Base-by-base conservation (phyloP, 2,888 invertebrate genomes). In the Fabriciana adippe region DNA sequence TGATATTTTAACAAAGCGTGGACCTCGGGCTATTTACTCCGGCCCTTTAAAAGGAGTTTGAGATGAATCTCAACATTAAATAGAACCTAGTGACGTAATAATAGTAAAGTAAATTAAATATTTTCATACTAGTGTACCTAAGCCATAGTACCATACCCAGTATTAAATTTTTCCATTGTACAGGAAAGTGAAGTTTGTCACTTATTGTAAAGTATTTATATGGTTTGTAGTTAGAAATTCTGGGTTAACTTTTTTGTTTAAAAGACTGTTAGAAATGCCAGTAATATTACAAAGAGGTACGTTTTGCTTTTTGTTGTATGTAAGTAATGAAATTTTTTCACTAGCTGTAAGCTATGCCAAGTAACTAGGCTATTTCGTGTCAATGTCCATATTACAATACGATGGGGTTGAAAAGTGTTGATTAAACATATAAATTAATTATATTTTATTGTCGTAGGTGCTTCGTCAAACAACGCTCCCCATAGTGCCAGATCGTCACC, bases 391-490 rank as follows among this genome's bases (percentile, higher is more conserved):
- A 26, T 35, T 41, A 11, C 8, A 41, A 8, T 11, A 1, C 8
- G 3, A 41, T 11, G 35, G 11, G 35, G 2, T 41, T 8, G 2
- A 41, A 8, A 41, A 41, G 8, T 14, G 50, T 3, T 6, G 2
- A 18, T 2, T 45, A 3, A 15, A 15, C 21, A 15, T 15, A 8
- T 18, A 21, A 31, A n/a, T 2, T 16, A 53, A 55, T 61, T n/a
- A 16, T 4, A 55, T 45, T 4, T 62, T 54, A 6, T 53, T 15
- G 11, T 64, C 51, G 3, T 83, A 96, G 95, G 96, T 96, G n/a
- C 89, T 96, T 16, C 94, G 97, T 11, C 97, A 97, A 89, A 96
- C 96, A 1, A 97, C 97, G 1, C 87, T 97, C 41, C 97, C 97
- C 2, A 96, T 96, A 61, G 96, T 97, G 6, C 96, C 97, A 6